phyloP scores from a whole-genome alignment of 2,113 vertebrate genomes.

The Litocranius walleri region DNA sequence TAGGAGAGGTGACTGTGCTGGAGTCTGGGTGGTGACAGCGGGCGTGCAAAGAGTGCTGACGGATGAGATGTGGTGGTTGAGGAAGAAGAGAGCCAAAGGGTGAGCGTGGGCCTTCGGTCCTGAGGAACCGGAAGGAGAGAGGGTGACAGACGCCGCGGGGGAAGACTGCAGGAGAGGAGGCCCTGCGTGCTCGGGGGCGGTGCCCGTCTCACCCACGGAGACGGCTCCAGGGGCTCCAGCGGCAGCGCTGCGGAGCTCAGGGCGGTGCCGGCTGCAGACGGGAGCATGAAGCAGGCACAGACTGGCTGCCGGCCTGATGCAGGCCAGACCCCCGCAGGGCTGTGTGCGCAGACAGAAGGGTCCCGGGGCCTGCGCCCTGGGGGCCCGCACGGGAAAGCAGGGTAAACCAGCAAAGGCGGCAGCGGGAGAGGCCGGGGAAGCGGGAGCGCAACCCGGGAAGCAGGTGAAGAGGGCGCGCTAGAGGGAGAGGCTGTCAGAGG shows the following conservation, averaged over 20 bases:
- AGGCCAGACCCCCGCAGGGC: not conserved
- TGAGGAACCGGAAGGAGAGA: not conserved
- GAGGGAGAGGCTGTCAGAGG: not conserved
- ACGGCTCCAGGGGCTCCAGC: not conserved
- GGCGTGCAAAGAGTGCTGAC: not conserved
- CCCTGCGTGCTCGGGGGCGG: not conserved
- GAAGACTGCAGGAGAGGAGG: not conserved
- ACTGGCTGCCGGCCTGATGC: not conserved
- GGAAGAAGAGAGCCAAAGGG: not conserved
- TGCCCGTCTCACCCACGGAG: not conserved
- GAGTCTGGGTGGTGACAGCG: too few relatives aligned
- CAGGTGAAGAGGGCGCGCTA: not conserved
- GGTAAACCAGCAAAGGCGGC: not conserved
- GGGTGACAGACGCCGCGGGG: not conserved
- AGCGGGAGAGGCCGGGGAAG: not conserved
- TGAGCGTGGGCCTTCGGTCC: not conserved
- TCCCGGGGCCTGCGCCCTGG: too few relatives aligned
- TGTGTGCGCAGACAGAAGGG: not conserved
- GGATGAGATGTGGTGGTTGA: too few relatives aligned
- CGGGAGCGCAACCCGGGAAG: not conserved
- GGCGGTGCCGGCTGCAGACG: not conserved
- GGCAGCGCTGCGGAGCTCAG: too few relatives aligned
- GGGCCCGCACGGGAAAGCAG: too few relatives aligned
- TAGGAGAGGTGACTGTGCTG: not conserved
- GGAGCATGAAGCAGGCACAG: rapidly evolving